A percentile compares a stretch with the other conserved stretches of the same genome.
phyloP scores from a whole-genome alignment of 1,140 invertebrate species.

The Liolophura sinensis region DNA sequence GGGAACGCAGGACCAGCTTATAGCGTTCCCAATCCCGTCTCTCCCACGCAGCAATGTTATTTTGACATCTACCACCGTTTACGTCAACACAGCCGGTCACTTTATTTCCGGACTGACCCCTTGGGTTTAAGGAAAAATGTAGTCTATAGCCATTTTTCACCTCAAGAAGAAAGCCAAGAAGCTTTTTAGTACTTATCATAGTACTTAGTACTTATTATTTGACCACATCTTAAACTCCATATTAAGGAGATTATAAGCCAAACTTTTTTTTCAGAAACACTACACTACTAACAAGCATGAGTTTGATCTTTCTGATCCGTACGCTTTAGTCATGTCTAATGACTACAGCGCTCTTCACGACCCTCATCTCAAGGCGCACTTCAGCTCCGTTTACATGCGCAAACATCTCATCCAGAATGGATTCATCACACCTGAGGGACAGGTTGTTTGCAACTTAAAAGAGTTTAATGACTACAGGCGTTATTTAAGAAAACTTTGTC shows the following conservation, averaged over 20 bases:
- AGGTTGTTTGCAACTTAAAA: slow-evolving; percentile 34
- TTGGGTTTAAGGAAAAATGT: too few species aligned
- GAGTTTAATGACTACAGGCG: slow-evolving; percentile 39
- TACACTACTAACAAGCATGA: slow-evolving; percentile 15
- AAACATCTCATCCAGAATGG: slow-evolving; percentile 27
- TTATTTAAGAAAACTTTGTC: slow-evolving; percentile 22
- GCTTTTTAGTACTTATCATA: too few species aligned
- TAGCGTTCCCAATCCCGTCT: too few species aligned
- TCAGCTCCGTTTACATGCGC: slow-evolving; percentile 20
- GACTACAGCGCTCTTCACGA: slow-evolving; percentile 37
- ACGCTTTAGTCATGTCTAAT: slow-evolving; percentile 23
- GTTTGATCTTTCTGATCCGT: slow-evolving; percentile 34
- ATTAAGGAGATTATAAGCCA: slow-evolving; percentile 1
- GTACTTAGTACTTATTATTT: too few species aligned
- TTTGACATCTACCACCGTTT: too few species aligned
- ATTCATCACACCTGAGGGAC: slow-evolving; percentile 29
- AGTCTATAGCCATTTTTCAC: too few species aligned
- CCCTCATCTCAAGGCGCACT: slow-evolving; percentile 31
- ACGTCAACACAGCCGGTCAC: too few species aligned
- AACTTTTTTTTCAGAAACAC: slow-evolving; percentile 19
- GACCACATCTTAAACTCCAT: not conserved
- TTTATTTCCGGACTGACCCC: too few species aligned
- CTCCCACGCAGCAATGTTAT: too few species aligned
- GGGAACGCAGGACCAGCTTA: too few species aligned
- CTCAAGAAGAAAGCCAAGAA: too few species aligned